phyloP scores from a whole-genome alignment of 1,140 invertebrate genomes.

The Sitodiplosis mosellana region DNA sequence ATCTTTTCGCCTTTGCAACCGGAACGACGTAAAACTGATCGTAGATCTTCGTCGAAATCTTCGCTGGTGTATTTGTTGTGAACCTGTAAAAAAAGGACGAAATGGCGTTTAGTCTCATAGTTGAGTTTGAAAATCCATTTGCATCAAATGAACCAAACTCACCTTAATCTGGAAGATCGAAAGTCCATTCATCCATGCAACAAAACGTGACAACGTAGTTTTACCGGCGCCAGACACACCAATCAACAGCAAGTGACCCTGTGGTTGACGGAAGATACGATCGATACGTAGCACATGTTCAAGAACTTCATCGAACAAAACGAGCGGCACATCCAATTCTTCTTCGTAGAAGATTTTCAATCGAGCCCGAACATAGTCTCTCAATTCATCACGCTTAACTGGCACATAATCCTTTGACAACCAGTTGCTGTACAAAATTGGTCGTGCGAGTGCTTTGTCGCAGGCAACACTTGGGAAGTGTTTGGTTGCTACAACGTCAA shows the following conservation, averaged over 20 bases:
- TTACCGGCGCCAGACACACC: slow-evolving; percentile 97
- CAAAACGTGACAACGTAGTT: slow-evolving; percentile 95
- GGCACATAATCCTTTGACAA: slow-evolving; percentile 95
- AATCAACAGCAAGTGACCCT: slow-evolving; percentile 91
- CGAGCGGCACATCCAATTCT: slow-evolving; percentile 93
- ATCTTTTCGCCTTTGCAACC: slow-evolving; percentile 99
- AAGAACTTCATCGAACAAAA: slow-evolving; percentile 95
- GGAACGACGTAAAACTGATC: slow-evolving; percentile 77
- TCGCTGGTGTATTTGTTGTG: slow-evolving; percentile 98
- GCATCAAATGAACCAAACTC: slow-evolving; percentile 4
- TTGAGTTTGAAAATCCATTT: no score
- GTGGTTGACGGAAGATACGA: slow-evolving; percentile 96
- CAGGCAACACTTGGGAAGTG: slow-evolving; percentile 86
- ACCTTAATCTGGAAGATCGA: slow-evolving; percentile 95
- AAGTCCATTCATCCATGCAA: slow-evolving; percentile 99
- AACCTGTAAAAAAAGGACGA: slow-evolving; percentile 36
- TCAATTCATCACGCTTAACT: slow-evolving; percentile 82
- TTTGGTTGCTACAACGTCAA: slow-evolving; percentile 82
- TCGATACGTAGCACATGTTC: slow-evolving; percentile 98
- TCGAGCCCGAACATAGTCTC: slow-evolving; percentile 92
- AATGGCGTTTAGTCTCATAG: no score
- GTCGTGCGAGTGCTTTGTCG: slow-evolving; percentile 68
- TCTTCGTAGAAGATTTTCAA: slow-evolving; percentile 99
- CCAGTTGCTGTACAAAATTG: slow-evolving; percentile 88
- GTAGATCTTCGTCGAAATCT: slow-evolving; percentile 97